Conservation (phyloP, 2,797 vertebrate genomes). For the Crocodylus rhombifer region DNA sequence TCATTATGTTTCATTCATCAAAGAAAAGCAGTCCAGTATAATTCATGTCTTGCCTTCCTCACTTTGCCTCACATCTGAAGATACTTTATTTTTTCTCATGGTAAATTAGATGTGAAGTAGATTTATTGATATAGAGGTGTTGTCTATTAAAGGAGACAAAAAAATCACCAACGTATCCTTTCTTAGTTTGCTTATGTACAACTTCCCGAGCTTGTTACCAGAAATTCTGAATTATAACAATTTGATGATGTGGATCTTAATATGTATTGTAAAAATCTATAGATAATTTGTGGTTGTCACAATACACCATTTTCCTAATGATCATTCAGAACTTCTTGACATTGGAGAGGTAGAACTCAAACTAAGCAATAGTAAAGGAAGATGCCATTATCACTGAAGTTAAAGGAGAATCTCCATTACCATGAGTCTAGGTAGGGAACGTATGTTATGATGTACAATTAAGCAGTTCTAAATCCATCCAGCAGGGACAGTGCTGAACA, state of each 20-base stretch:
- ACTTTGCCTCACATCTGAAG: neutral
- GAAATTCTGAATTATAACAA: neutral
- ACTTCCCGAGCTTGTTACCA: neutral
- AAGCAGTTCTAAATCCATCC: accelerated
- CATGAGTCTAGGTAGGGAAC: neutral
- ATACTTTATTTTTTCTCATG: too few species aligned
- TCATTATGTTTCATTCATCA: neutral
- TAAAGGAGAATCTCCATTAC: neutral
- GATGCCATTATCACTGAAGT: neutral
- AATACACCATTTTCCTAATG: neutral
- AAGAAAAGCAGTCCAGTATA: neutral
- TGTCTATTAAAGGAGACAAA: too few species aligned
- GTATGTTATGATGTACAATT: neutral
- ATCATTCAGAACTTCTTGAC: neutral
- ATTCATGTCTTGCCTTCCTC: neutral
- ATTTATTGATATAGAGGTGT: too few species aligned
- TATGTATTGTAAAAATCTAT: neutral
- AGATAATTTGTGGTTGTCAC: accelerated
- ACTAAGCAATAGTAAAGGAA: neutral
- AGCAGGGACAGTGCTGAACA: accelerated
- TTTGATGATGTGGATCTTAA: neutral
- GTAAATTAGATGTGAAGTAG: too few species aligned
- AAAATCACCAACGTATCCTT: neutral
- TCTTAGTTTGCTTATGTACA: neutral
- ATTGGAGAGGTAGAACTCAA: neutral